Base-by-base conservation (phyloP, 2,113 vertebrate species). In the Gymnobelideus leadbeateri region DNA sequence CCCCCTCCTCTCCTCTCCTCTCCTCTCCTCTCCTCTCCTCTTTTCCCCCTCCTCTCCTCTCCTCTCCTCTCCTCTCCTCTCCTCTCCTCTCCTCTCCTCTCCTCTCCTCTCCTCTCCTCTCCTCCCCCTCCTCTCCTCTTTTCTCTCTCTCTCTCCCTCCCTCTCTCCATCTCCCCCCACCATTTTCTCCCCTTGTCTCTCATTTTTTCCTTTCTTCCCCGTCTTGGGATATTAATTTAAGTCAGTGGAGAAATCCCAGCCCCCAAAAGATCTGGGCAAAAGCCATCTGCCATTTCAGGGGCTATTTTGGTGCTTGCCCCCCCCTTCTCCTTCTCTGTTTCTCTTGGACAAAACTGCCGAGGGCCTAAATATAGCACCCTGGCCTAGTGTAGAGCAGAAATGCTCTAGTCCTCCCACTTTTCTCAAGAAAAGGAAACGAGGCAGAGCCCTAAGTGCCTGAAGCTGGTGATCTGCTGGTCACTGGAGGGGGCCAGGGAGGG, bases 331-430 rank as follows among this genome's bases (percentile, higher is more conserved):
- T 91, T 91, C 68, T 54, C 95, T 96, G 68, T 84, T 84, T 84
- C n/a, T 84, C 68, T 84, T 84, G 68, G 68, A 84, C 16, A 91
- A 95, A 94, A 96, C 89, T 94, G 97, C 97, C 97, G 97, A 94
- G 90, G 95, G 95, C 96, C 98, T 98, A 97, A 97, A 97, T 97
- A 98, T 98, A 98, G 97, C 94, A 92, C 89, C 92, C 96, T 90
- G 2, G 11, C 68, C 89, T 21, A 21, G 68, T 21, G 16, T 43
- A 23, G n/a, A 43, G n/a, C 68, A 84, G 68, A 43, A 21, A 84
- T 43, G n/a, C 68, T n/a, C 16, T 43, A 84, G n/a, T 84, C 68
- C 68, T 84, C 68, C 68, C 68, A 43, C 68, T 84, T 43, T 84
- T 43, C n/a, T 84, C 6, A 2, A 43, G 37, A 43, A 84, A 84